Conservation (phyloP, 2,888 invertebrate genomes). For the Mechanitis messenoides region DNA sequence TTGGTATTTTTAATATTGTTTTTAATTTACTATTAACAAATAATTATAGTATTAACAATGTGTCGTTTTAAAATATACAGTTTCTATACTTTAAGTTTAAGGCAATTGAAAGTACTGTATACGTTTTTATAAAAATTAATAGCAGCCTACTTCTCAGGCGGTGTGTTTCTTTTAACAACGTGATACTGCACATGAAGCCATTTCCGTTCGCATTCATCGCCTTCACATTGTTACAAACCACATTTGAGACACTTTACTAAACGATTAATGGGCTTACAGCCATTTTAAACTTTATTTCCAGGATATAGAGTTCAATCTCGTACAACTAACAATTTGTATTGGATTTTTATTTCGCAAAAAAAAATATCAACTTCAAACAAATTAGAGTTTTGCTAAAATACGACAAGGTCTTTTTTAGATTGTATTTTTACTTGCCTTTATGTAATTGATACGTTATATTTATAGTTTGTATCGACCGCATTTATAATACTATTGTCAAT, state of each 20-base stretch:
- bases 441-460: conserved; percentile 28
- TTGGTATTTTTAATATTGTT: too few species aligned
- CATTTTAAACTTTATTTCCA: neutral
- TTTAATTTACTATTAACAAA: too few species aligned
- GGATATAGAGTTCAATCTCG: neutral
- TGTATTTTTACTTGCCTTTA: conserved; percentile 11
- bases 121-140: too few species aligned
- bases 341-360: neutral
- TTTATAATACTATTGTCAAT: neutral
- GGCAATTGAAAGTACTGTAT: too few species aligned
- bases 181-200: too few species aligned
- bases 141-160: too few species aligned
- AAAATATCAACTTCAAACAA: neutral
- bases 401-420: neutral
- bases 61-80: too few species aligned
- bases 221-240: conserved; percentile 18
- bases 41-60: too few species aligned
- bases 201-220: conserved; percentile 17
- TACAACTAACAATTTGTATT: neutral
- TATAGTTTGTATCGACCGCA: neutral
- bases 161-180: too few species aligned
- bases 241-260: conserved; percentile 8
- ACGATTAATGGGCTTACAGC: neutral
- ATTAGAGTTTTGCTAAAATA: neutral
- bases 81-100: too few species aligned